Percentiles rank a stretch among this genome's conserved stretches.
phyloP scores from a whole-genome alignment of 2,113 vertebrate genomes.

The Mesembrinibis cayennensis region DNA sequence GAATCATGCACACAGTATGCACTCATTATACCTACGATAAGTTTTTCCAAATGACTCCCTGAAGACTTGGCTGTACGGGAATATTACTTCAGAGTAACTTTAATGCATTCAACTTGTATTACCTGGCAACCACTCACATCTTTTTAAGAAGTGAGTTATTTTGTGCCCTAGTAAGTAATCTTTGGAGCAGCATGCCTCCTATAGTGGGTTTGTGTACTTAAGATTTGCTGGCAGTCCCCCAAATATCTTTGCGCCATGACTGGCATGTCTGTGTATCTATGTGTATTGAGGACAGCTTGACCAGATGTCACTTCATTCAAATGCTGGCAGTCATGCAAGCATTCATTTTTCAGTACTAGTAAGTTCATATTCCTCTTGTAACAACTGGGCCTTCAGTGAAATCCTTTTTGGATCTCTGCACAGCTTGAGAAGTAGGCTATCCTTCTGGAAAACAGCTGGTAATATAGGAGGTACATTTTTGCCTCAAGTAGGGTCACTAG shows the following conservation, averaged over 20 bases:
- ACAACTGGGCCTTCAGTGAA: neutral
- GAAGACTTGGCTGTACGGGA: neutral
- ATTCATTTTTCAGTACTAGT: neutral
- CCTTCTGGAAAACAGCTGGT: neutral
- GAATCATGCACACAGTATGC: neutral
- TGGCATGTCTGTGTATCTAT: neutral
- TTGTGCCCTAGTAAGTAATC: neutral
- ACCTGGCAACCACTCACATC: neutral
- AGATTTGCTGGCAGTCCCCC: neutral
- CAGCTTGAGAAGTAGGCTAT: neutral
- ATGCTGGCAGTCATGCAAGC: neutral
- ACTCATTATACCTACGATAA: neutral
- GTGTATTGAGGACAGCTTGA: neutral
- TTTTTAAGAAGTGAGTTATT: neutral
- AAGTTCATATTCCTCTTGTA: neutral
- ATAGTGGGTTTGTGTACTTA: neutral
- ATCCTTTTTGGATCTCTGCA: neutral
- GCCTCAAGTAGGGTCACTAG: neutral
- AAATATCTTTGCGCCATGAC: neutral
- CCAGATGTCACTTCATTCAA: conserved; percentile 17
- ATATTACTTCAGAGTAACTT: neutral
- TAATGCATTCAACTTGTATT: neutral
- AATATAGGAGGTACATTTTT: neutral
- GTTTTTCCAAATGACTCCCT: neutral
- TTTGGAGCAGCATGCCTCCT: neutral